Conservation (phyloP, 2,113 vertebrate genomes). For the Ailurus styani region DNA sequence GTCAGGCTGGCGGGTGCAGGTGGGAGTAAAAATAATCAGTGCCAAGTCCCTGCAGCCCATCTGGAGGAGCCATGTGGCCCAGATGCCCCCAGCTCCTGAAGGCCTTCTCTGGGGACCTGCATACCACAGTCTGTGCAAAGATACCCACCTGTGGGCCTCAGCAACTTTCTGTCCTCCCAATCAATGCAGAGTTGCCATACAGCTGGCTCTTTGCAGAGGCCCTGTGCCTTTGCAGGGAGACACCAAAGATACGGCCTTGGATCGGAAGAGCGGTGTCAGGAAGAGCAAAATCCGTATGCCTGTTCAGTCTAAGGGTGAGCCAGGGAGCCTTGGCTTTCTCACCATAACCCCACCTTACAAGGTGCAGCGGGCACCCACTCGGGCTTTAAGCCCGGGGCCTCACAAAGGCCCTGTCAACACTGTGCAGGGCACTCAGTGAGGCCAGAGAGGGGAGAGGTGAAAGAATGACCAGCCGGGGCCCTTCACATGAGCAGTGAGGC, state of each 20-base stretch:
- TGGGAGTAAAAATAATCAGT: not conserved
- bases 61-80: not conserved
- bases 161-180: not conserved
- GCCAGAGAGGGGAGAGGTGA: not conserved
- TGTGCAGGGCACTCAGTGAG: accelerated
- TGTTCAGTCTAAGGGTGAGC: not conserved
- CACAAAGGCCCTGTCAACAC: not conserved
- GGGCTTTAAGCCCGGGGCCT: too few species aligned
- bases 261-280: not conserved
- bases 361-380: not conserved
- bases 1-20: not conserved
- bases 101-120: too few species aligned
- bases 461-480: accelerated
- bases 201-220: not conserved
- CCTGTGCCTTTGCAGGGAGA: not conserved
- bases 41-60: accelerated
- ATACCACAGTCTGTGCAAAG: not conserved
- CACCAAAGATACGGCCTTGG: not conserved
- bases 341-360: not conserved
- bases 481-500: not conserved
- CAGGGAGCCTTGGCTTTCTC: not conserved
- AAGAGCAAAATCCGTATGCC: not conserved
- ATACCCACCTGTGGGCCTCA: not conserved
- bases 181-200: not conserved
- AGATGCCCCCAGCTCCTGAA: not conserved